Evolutionary conservation across 2,113 vertebrate genomes (phyloP), one percentile per base, ranked within the genome.

Genomic region (Protobothrops mucrosquamatus): DNA sequence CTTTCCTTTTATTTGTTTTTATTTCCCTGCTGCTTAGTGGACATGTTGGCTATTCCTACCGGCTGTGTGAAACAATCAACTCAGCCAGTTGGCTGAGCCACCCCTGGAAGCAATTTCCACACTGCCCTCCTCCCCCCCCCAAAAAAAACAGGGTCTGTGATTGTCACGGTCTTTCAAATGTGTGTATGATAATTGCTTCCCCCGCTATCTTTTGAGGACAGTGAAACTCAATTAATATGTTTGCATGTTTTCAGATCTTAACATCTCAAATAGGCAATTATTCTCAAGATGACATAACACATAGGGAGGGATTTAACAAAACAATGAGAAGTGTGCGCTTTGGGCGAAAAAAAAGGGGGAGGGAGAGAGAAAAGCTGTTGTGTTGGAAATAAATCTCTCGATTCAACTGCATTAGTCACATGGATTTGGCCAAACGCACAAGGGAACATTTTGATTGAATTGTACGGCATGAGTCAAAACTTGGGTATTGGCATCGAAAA

Each of bases 111-210:
- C 94, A 91, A 59, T 51, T 89, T 48, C 43, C n/a, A 86, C 57
- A 85, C 61, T 91, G 69, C 24, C 55, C 86, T n/a, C 7, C 22
- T 59, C 64, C 88, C 85, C 91, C 88, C n/a, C 56, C 87, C 96
- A 11, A 51, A 1, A 51, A 97, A 95, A 93, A 95, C 95, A 95
- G 15, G 96, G 92, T 94, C 92, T 95, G 95, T 96, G 96, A 95
- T 95, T 95, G 91, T 92, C 95, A 87, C 56, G 92, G 93, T 96
- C 95, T 97, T 92, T 96, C 96, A 96, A 96, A 92, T 89, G 5
- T 93, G 97, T 95, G 97, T 94, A 97, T 97, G 97, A 97, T 97
- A 98, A 98, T 97, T 98, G 96, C 94, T 96, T 97, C 97, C 95
- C 85, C 95, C 94, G 95, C 94, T 95, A 95, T 89, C 94, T 97